Evolutionary conservation across 1,140 invertebrate genomes (phyloP).

Genomic region (Pogonognathellus flavescens): DNA sequence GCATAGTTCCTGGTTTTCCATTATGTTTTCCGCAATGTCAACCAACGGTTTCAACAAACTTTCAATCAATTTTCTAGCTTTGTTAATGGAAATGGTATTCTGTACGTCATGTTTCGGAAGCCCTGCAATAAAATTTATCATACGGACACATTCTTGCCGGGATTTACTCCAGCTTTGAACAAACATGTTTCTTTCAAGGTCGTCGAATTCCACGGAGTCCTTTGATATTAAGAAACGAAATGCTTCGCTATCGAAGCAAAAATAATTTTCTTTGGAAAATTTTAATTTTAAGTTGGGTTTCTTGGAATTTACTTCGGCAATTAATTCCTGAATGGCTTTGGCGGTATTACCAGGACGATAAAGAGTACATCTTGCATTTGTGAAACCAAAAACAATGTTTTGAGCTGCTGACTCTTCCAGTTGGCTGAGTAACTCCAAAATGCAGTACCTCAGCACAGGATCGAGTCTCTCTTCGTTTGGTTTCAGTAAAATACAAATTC

Average conservation of each 20-base stretch:
- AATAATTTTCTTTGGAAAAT: conserved; percentile 52
- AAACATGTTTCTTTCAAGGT: conserved; percentile 11
- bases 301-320: not conserved
- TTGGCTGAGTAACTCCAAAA: conserved; percentile 66
- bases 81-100: conserved; percentile 47
- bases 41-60: conserved; percentile 17
- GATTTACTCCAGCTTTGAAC: conserved; percentile 5
- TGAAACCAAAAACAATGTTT: conserved; percentile 67
- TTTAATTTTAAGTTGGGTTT: conserved; percentile 6
- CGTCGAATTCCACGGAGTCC: conserved; percentile 18
- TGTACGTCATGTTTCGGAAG: conserved; percentile 2
- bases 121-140: conserved; percentile 15
- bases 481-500: conserved; percentile 66
- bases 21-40: conserved; percentile 50
- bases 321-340: not conserved
- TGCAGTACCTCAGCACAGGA: conserved; percentile 66
- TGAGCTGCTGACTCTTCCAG: conserved; percentile 64
- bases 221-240: conserved; percentile 56
- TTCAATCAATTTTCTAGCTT: conserved; percentile 5
- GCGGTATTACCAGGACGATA: conserved; percentile 58
- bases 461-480: conserved; percentile 64
- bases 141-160: not conserved
- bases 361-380: conserved; percentile 63
- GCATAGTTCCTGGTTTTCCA: conserved; percentile 17
- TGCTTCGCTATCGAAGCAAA: conserved; percentile 63